phyloP scores from a whole-genome alignment of 1,140 invertebrate species.

The Cotesia glomerata region DNA sequence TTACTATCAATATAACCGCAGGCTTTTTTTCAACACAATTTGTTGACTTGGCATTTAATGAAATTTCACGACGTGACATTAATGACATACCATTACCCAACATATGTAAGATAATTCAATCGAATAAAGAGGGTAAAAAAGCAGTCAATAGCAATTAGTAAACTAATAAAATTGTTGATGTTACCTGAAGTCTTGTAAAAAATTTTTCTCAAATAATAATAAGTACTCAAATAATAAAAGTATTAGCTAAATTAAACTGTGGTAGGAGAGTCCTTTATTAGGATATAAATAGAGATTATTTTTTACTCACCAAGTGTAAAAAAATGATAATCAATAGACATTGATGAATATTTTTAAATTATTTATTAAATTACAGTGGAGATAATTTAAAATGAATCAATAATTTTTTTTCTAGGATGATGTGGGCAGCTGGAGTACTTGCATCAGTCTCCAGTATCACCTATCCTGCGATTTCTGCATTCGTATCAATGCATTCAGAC shows the following conservation, averaged over 20 bases:
- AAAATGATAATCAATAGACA: conserved; percentile 5
- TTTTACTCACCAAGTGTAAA: not conserved
- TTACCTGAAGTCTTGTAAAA: too few relatives aligned
- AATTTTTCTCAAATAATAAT: too few relatives aligned
- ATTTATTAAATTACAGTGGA: not conserved
- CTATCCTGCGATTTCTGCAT: conserved; percentile 99
- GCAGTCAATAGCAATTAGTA: too few relatives aligned
- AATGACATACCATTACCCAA: not conserved
- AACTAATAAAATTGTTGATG: too few relatives aligned
- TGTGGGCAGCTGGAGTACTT: conserved; percentile 97
- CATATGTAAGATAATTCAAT: too few relatives aligned
- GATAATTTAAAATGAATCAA: conserved; percentile 9
- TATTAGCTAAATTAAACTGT: too few relatives aligned
- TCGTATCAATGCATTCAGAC: conserved; percentile 96
- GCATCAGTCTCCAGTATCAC: conserved; percentile 95
- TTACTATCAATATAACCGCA: not conserved
- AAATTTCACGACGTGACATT: not conserved
- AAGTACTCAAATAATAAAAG: too few relatives aligned
- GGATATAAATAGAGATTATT: not conserved
- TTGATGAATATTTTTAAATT: not conserved
- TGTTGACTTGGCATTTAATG: not conserved
- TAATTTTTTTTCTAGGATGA: conserved; percentile 77
- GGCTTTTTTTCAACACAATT: not conserved
- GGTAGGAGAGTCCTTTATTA: not conserved
- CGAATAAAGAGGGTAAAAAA: too few relatives aligned